Conservation (phyloP, 2,113 vertebrate species). For the Elgaria multicarinata region DNA sequence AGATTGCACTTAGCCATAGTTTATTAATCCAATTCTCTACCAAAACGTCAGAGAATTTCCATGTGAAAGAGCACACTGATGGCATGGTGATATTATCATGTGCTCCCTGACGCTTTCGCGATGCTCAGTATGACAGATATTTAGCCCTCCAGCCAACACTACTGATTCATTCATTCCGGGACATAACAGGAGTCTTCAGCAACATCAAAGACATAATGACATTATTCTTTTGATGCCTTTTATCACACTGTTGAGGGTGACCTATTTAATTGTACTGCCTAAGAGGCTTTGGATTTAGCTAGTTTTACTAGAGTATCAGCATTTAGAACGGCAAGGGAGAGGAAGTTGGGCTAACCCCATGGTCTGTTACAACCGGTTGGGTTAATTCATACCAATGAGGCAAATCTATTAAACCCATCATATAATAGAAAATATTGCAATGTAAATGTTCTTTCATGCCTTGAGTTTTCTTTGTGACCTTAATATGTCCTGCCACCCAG, state of each 20-base stretch:
- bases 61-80: constrained; percentile 40
- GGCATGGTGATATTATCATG: constrained; percentile 24
- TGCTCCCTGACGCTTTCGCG: constrained; percentile 34
- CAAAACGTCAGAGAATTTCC: constrained; percentile 60
- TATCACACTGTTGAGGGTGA: constrained; percentile 60
- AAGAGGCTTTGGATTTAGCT: constrained; percentile 53
- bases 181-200: constrained; percentile 71
- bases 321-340: constrained; percentile 4
- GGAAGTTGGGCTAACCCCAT: neutral
- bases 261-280: constrained; percentile 72
- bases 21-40: constrained; percentile 66
- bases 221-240: constrained; percentile 64
- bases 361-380: neutral
- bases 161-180: constrained; percentile 68
- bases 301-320: constrained; percentile 32
- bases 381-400: neutral
- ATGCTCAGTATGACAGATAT: constrained; percentile 45
- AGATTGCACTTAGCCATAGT: constrained; percentile 59
- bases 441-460: neutral
- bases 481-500: constrained; percentile 6
- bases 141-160: constrained; percentile 54
- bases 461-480: constrained; percentile 4
- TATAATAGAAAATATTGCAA: neutral
- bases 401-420: neutral
- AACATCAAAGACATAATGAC: constrained; percentile 61